A percentile compares a stretch with the other conserved stretches of the same genome.
Evolutionary conservation across 2,113 vertebrate genomes (phyloP).

Genomic region (Pachyramphus minor): DNA sequence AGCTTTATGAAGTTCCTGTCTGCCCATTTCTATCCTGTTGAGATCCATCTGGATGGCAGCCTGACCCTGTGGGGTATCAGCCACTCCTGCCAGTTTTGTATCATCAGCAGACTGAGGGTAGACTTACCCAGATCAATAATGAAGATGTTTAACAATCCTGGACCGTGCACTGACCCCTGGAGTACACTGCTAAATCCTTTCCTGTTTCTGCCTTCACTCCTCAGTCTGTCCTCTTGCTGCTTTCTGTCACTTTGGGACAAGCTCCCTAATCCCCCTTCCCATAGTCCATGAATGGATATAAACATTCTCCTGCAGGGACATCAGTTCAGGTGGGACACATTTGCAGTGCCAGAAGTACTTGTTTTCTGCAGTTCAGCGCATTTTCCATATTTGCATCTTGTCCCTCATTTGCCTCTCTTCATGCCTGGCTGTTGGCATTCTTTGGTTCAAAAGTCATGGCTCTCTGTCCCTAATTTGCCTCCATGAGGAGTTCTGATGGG

Average conservation of each 20-base stretch:
- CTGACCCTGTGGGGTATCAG: background rate
- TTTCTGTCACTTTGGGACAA: background rate
- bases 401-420: background rate
- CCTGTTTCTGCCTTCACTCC: background rate
- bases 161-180: background rate
- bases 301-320: background rate
- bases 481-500: background rate
- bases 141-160: background rate
- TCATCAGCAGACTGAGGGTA: background rate
- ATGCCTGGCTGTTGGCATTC: background rate
- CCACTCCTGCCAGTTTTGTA: background rate
- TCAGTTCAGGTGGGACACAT: background rate
- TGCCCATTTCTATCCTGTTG: background rate
- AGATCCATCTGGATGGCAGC: background rate
- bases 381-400: background rate
- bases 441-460: background rate
- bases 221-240: background rate
- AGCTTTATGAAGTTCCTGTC: background rate
- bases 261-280: background rate
- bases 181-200: background rate
- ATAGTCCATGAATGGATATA: background rate
- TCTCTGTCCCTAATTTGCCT: background rate
- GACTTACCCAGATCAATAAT: rapidly evolving
- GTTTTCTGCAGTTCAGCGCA: background rate
- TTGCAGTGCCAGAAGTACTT: background rate